phyloP scores from a whole-genome alignment of 2,797 vertebrate genomes.

The Malurus splendens region DNA sequence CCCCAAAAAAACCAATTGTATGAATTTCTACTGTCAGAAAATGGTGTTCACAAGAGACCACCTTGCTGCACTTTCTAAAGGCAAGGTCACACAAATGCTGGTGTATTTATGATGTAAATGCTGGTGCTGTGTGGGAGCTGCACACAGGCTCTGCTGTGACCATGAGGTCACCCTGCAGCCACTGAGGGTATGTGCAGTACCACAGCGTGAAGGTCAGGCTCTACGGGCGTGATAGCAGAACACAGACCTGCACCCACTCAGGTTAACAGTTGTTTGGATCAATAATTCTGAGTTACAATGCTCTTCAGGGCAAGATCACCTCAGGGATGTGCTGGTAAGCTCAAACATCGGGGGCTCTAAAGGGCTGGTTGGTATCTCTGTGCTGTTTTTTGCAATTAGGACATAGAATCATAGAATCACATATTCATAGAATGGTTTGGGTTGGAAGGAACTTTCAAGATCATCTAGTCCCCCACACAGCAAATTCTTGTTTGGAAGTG shows the following conservation, averaged over 20 bases:
- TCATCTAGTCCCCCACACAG: neutral
- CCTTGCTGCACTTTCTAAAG: neutral
- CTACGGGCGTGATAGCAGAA: rapidly evolving
- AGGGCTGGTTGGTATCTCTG: neutral
- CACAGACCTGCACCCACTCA: neutral
- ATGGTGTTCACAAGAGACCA: neutral
- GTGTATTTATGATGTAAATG: neutral
- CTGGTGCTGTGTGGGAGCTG: neutral
- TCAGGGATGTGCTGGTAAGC: neutral
- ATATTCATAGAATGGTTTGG: neutral
- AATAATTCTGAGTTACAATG: neutral
- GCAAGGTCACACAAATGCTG: neutral
- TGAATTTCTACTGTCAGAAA: neutral
- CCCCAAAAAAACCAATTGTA: neutral
- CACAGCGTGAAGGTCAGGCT: neutral
- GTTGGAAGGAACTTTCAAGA: neutral
- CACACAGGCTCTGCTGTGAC: neutral
- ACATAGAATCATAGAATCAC: neutral
- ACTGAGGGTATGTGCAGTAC: rapidly evolving
- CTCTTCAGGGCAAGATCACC: neutral
- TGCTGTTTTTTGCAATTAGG: neutral
- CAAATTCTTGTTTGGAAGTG: neutral
- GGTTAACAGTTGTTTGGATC: neutral
- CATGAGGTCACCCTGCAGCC: neutral
- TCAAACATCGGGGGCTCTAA: neutral